Base-by-base conservation (phyloP, 2,113 vertebrate species). In the Colossoma macropomum region DNA sequence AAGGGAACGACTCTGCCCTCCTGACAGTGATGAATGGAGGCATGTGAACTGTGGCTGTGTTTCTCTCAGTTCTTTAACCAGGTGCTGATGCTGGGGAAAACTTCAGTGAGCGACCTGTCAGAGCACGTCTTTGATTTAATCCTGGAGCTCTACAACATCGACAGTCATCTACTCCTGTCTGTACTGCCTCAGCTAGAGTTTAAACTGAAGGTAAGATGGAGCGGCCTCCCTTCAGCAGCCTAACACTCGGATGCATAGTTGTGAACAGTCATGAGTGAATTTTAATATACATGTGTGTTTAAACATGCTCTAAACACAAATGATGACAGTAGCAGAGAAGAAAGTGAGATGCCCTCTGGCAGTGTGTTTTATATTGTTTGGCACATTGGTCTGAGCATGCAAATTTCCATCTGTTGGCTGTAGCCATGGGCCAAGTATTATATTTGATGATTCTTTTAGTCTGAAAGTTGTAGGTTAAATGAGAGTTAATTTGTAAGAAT, bases 41-140 rank as follows among this genome's bases (percentile, higher is more conserved):
- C 19, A 50, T 83, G 34, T 77, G 56, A 86, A 59, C 27, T 27
- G 9, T 21, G 17, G 60, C 16, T 41, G 0, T 75, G 52, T 74
- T 70, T 73, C 21, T 63, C 23, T 66, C 87, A 99, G 98, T 99
- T 99, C 90, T 99, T 99, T 92, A 99, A 99, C 94, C 98, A 98
- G 94, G 98, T 99, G 84, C 95, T 99, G 87, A 99, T 99, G 98
- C 93, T 99, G 92, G 98, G 98, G 66, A 99, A 99, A 93, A 99
- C 98, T 0, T 99, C 98, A 0, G 97, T 99, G 91, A 99, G 98
- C 62, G 98, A 99, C 90, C 92, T 99, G 84, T 99, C 98, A 0
- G 98, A 99, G 80, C 98, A 99, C 0, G 97, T 99, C 4, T 99
- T 99, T 75, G 98, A 99, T 90, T 94, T 99, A 84, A 99, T 99